Evolutionary conservation across 2,888 invertebrate species (phyloP).

Genomic region (Macrosoma leucophasiata): DNA sequence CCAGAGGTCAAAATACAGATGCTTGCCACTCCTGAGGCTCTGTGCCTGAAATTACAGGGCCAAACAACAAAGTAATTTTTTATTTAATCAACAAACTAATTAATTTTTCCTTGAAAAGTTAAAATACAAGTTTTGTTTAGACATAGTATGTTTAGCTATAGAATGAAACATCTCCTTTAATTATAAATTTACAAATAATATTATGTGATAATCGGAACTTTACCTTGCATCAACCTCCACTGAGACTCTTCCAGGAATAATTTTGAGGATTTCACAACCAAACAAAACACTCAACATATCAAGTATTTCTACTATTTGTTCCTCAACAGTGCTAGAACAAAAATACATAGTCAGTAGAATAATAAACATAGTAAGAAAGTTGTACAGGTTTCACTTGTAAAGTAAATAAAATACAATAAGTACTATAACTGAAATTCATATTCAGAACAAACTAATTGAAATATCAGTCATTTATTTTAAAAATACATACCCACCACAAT

Average conservation of each 20-base stretch:
- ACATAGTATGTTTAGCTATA: background rate
- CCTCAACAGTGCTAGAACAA: conserved; percentile 77
- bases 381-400: too few species aligned
- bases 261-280: conserved; percentile 97
- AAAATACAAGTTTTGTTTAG: too few species aligned
- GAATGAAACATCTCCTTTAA: background rate
- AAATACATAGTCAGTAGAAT: conserved; percentile 13
- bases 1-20: too few species aligned
- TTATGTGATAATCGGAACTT: conserved; percentile 5
- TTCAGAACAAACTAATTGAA: too few species aligned
- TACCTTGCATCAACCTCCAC: conserved; percentile 97
- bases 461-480: background rate
- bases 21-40: too few species aligned
- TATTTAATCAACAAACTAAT: too few species aligned
- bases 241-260: conserved; percentile 97
- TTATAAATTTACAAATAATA: conserved; percentile 1
- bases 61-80: too few species aligned
- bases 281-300: conserved; percentile 97
- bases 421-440: too few species aligned
- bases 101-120: too few species aligned
- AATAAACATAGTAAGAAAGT: too few species aligned
- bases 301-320: conserved; percentile 88
- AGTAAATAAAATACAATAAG: too few species aligned
- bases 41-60: too few species aligned
- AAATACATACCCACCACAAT: conserved; percentile 51